Base-by-base conservation (phyloP, 2,113 vertebrate genomes). In the Microcebus lehilahytsara region DNA sequence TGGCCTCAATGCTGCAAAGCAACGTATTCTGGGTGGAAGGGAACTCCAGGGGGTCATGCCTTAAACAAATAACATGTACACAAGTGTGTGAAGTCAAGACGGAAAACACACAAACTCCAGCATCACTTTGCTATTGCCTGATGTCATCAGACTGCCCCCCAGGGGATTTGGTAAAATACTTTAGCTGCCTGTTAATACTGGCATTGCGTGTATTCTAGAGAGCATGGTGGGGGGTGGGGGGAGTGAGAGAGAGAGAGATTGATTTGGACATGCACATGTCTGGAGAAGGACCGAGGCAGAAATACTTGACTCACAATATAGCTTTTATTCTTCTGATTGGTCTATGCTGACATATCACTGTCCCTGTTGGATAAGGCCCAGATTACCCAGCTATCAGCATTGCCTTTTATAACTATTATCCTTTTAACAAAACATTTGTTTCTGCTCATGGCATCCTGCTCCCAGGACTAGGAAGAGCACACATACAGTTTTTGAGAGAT, bases 71-170 rank as follows among this genome's bases (percentile, higher is more conserved):
- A 91, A 9, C 58, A 92, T 30, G 8, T 46, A 86, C 46, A 88
- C 12, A 64, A 40, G 30, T n/a, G 42, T 77, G 69, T 49, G 46
- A 95, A 95, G 75, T 92, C 95, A 92, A 91, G 89, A 77, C 71
- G 71, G 89, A 95, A 72, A 92, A 91, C 78, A 75, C 84, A 92
- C 46, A 83, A 95, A 97, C 96, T 97, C 92, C 83, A 96, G 74
- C 51, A 95, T 51, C 89, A 88, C 78, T 97, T 77, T 84, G 85
- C 81, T 74, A 20, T 42, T 67, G 62, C 85, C 96, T 97, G 97
- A 97, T 94, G 93, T 97, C 98, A 98, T 97, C 96, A 97, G 95
- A 92, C 96, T 97, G 85, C 96, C 97, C 96, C 95, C 89, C 89
- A 93, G 96, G 97, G 96, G 96, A 97, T 87, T 88, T 74, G 94